phyloP scores from a whole-genome alignment of 1,140 invertebrate genomes.

The Triops longicaudatus region DNA sequence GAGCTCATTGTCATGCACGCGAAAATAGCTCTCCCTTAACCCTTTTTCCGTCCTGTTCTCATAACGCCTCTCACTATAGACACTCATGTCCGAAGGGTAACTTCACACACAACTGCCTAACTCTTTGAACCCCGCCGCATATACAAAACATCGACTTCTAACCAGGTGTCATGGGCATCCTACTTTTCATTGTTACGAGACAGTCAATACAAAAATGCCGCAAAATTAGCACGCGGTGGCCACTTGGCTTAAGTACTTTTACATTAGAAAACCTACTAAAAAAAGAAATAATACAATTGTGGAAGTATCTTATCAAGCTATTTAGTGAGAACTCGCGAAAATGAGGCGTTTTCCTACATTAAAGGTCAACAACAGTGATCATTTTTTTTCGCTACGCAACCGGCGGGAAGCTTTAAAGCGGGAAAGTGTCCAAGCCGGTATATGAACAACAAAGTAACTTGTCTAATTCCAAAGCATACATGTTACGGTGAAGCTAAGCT shows the following conservation, averaged over 20 bases:
- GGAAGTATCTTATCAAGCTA: no score
- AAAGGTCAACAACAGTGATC: no score
- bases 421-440: no score
- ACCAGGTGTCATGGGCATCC: not conserved
- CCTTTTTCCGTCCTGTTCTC: conserved; percentile 1
- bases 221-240: not conserved
- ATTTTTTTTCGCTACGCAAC: no score
- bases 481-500: not conserved
- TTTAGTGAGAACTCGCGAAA: no score
- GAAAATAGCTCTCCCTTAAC: not conserved
- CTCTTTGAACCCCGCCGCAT: conserved; percentile 5
- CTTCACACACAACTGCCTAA: conserved; percentile 6
- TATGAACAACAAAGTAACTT: no score
- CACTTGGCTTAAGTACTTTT: no score
- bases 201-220: not conserved
- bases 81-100: not conserved
- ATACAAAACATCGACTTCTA: not conserved
- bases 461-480: no score
- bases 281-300: not conserved
- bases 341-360: not conserved
- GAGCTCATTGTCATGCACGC: conserved; percentile 6
- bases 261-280: not conserved
- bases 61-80: not conserved
- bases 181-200: not conserved
- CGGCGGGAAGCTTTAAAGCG: no score